Base-by-base conservation (phyloP, 2,888 invertebrate species). In the Ecdyonurus torrentis region DNA sequence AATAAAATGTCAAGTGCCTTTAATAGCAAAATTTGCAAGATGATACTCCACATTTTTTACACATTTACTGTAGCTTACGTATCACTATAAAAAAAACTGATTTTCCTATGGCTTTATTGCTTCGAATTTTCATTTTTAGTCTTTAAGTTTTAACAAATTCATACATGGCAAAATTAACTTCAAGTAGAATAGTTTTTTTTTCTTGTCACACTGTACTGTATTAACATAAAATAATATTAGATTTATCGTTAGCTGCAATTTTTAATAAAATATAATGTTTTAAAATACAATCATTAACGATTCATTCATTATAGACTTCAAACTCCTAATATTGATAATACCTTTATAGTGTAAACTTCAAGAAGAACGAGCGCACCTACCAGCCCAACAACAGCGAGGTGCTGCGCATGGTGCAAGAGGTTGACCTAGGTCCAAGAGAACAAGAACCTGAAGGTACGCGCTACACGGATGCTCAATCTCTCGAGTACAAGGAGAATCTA, bases 291-390 rank as follows among this genome's bases (percentile, higher is more conserved):
- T 15, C 18, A 10, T 50, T 15, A 15, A 18, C 10, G n/a, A 50
- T 18, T 15, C 10, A 50, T 15, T 10, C 10, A 18, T 50, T 50
- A 50, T 15, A 50, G 52, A 15, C 5, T 19, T 3, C 20, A 2
- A 19, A 52, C 3, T 20, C 2, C n/a, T n/a, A n/a, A n/a, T n/a
- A n/a, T n/a, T n/a, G n/a, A n/a, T 59, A 61, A 2, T 1, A 23
- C n/a, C 64, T 61, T 73, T 75, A 53, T 79, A 94, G 94, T 70
- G 93, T 94, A 37, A 94, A 94, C 78, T 94, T 94, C 79, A 94
- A 93, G 83, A 93, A 93, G 77, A 93, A 92, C 77, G 93, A 93
- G 75, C 91, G 87, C 76, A 85, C 86, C 67, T 92, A 91, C 78
- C 82, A 87, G 63, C 86, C 87, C 69, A 69, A 69, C 61, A 90